Percentiles rank a stretch among this genome's conserved stretches.
These are phyloP conservation scores for Plebejus melissa DNA, from an alignment of 2,888 invertebrate species.

Conservation along the genomic window DNA sequence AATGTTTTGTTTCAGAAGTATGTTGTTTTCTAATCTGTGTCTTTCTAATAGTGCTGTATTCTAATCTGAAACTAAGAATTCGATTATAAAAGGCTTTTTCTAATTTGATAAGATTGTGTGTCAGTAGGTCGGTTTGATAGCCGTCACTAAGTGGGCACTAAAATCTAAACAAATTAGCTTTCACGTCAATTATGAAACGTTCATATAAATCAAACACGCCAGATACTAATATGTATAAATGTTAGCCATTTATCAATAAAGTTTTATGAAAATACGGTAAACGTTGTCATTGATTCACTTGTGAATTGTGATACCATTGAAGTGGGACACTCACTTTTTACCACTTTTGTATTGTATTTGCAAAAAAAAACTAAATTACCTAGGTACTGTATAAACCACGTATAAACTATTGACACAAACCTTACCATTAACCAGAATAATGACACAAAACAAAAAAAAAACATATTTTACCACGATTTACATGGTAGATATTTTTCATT, in stretches of 20 bases:
- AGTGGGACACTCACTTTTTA: neutral
- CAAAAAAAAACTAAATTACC: too few species aligned
- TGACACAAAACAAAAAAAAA: neutral
- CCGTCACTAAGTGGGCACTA: neutral
- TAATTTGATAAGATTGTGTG: constrained; percentile 3
- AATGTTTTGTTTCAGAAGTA: too few species aligned
- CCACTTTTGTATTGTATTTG: too few species aligned
- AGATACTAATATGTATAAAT: neutral
- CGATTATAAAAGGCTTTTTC: neutral
- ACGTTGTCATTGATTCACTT: neutral
- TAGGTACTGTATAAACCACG: too few species aligned
- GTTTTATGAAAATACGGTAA: neutral
- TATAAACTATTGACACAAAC: too few species aligned
- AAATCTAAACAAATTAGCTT: constrained; percentile 7
- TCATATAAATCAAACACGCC: neutral
- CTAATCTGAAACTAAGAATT: neutral
- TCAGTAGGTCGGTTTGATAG: neutral
- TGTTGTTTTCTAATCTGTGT: too few species aligned
- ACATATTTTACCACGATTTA: too few species aligned
- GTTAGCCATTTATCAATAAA: neutral
- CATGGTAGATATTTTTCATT: neutral
- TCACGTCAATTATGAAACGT: constrained; percentile 13
- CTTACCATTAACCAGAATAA: too few species aligned
- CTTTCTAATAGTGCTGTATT: too few species aligned
- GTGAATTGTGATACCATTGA: neutral